phyloP scores from a whole-genome alignment of 2,797 vertebrate species.

The Glossophaga mutica region DNA sequence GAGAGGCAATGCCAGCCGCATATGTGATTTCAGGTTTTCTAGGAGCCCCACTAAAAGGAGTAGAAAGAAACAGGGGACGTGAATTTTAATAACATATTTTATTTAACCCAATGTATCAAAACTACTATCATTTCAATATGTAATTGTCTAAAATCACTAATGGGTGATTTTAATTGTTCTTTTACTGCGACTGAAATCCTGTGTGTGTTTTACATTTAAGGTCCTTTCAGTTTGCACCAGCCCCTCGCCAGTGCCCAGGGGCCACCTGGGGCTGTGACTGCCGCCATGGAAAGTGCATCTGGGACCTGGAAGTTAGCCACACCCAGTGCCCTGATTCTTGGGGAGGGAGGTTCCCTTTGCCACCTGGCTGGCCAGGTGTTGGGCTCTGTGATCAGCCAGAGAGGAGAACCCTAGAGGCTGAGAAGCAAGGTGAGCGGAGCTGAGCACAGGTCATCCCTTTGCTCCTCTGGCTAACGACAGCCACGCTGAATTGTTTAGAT shows the following conservation, averaged over 20 bases:
- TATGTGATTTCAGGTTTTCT: not conserved
- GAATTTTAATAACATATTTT: not conserved
- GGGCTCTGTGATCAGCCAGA: not conserved
- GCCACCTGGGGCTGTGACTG: not conserved
- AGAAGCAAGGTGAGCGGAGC: not conserved
- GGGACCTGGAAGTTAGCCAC: not conserved
- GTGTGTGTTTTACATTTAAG: not conserved
- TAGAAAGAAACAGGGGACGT: not conserved
- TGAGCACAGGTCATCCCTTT: not conserved
- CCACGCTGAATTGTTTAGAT: not conserved
- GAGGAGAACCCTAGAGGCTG: not conserved
- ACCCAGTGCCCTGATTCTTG: not conserved
- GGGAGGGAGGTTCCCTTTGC: not conserved
- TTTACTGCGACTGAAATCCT: not conserved
- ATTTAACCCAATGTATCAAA: not conserved
- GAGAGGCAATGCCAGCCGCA: rapidly evolving
- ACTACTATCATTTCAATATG: not conserved
- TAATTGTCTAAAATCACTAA: not conserved
- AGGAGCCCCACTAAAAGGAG: not conserved
- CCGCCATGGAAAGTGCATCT: rapidly evolving
- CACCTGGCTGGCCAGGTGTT: not conserved
- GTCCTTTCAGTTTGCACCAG: not conserved
- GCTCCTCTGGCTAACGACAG: not conserved
- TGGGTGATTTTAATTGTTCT: too few relatives aligned
- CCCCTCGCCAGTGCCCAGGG: not conserved